Base-by-base conservation (phyloP, 2,888 invertebrate genomes). In the Tachystola acroxantha region DNA sequence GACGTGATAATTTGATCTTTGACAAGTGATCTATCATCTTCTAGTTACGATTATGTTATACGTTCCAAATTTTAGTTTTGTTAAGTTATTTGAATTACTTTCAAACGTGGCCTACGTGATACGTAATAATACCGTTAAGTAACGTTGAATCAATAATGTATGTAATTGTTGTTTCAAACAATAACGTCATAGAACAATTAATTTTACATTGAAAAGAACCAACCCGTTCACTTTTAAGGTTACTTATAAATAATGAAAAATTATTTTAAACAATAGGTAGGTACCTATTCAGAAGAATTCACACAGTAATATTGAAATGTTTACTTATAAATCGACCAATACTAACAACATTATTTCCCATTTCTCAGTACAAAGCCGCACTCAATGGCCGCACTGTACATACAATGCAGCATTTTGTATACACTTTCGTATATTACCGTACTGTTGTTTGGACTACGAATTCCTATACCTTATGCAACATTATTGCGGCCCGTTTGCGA, bases 361-460 rank as follows among this genome's bases (percentile, higher is more conserved):
- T 35, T 34, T 46, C 46, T 42, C 38, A 26, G 31, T 43, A 62
- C 57, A 58, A 59, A 55, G 48, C 49, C 43, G 36, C 45, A 36
- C 42, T 44, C 12, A 11, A 30, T 24, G n/a, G n/a, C n/a, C n/a
- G n/a, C n/a, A n/a, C n/a, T n/a, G 14, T 20, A 10, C 24, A 30
- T 19, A 38, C 31, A 31, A 45, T 58, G 46, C 43, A 42, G 45
- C 37, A 45, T 50, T 45, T 50, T 52, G 53, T 53, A 48, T 54
- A 44, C 48, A 48, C 50, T 45, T 45, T 53, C 46, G 40, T 46
- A 40, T 50, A 53, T 53, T 49, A 51, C 45, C 39, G 54, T 57
- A 16, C 12, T 7, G 66, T 7, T 7, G 66, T 79, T 77, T 71
- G 52, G 58, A 63, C 58, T 54, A 64, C 50, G 56, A 63, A 78